Percentiles rank a stretch among this genome's conserved stretches.
Evolutionary conservation across 2,888 invertebrate species (phyloP).

Genomic region (Agriotes lineatus): DNA sequence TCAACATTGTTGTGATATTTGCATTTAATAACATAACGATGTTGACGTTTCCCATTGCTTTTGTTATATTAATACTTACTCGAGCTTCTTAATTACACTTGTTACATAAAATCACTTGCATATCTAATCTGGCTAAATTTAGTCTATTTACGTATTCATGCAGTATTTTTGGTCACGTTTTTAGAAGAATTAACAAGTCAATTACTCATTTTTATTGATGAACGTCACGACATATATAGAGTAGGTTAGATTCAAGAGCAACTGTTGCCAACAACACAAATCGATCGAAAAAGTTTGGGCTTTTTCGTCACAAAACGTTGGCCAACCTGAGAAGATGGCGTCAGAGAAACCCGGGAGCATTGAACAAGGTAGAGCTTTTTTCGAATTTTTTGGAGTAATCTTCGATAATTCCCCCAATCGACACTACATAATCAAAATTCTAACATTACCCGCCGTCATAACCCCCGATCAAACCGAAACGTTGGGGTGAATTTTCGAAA

Average conservation of each 20-base stretch:
- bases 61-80: too few species aligned
- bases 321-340: slow-evolving; percentile 71
- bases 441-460: neutral
- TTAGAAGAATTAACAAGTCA: slow-evolving; percentile 44
- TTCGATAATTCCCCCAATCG: neutral
- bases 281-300: neutral
- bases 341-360: slow-evolving; percentile 74
- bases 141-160: slow-evolving; percentile 33
- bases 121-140: slow-evolving; percentile 42
- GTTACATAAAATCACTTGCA: slow-evolving; percentile 35
- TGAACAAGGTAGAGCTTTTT: slow-evolving; percentile 71
- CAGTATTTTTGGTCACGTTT: slow-evolving; percentile 44
- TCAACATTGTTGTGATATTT: slow-evolving; percentile 20
- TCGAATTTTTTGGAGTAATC: slow-evolving; percentile 15
- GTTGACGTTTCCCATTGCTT: neutral
- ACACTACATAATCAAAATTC: neutral
- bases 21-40: neutral
- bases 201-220: slow-evolving; percentile 50
- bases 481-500: neutral
- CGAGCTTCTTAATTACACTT: slow-evolving; percentile 14
- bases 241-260: slow-evolving; percentile 47
- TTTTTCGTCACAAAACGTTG: slow-evolving; percentile 50
- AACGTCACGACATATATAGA: slow-evolving; percentile 48
- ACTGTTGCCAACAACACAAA: slow-evolving; percentile 23
- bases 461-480: neutral